Evolutionary conservation across 2,888 invertebrate species (phyloP).

Genomic region (Clitarchus hookeri): DNA sequence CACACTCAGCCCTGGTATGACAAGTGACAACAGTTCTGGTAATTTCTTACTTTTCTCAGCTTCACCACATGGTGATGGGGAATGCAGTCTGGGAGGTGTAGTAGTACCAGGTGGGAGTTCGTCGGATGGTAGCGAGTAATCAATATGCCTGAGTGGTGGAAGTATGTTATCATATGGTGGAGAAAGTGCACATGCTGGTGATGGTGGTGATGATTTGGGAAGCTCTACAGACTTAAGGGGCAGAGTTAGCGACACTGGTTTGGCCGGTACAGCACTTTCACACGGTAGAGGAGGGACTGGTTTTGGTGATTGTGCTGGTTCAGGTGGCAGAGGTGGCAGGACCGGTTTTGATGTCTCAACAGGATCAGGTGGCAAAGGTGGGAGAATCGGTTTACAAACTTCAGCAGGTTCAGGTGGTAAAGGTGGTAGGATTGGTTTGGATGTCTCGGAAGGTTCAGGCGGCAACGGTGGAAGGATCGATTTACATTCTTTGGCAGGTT

Average conservation of each 20-base stretch:
- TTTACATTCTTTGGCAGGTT: neutral
- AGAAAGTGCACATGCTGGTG: too few relatives aligned
- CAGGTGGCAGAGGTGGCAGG: neutral
- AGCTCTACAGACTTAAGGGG: too few relatives aligned
- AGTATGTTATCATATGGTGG: too few relatives aligned
- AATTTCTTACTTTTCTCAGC: neutral
- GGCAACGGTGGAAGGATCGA: neutral
- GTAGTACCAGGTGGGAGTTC: neutral
- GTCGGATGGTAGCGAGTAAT: neutral
- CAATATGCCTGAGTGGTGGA: neutral
- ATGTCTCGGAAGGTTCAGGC: neutral
- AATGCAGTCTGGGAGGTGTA: neutral
- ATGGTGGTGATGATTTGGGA: too few relatives aligned
- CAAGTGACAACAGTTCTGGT: too few relatives aligned
- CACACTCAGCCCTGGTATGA: too few relatives aligned
- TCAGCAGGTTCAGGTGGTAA: neutral
- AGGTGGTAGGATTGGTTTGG: neutral
- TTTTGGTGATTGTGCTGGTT: neutral
- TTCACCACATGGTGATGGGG: neutral
- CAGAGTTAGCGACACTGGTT: too few relatives aligned
- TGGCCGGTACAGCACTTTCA: too few relatives aligned
- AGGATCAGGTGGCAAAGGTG: neutral
- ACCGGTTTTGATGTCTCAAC: neutral
- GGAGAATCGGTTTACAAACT: neutral
- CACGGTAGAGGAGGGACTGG: neutral